Evolutionary conservation across 2,797 vertebrate species (phyloP).

Genomic region (Loriculus beryllinus): DNA sequence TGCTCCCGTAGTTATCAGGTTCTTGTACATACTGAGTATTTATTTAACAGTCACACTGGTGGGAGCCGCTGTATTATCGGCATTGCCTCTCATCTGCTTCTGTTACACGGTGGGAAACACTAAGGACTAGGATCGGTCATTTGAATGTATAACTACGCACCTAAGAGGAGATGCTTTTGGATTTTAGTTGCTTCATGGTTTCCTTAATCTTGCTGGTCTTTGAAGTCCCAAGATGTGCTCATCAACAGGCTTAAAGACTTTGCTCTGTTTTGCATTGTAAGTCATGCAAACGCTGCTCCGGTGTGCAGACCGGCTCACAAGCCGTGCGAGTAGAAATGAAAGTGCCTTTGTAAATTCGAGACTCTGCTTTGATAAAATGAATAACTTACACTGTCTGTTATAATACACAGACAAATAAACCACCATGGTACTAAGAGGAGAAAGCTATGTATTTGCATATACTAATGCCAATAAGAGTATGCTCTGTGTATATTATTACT

Average conservation of each 20-base stretch:
- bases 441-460: background rate
- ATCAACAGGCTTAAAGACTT: background rate
- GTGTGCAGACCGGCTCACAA: background rate
- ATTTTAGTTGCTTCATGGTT: background rate
- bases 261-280: conserved; percentile 31
- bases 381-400: background rate
- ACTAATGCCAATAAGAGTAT: background rate
- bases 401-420: background rate
- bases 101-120: background rate
- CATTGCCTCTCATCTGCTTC: background rate
- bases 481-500: background rate
- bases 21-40: fast-evolving
- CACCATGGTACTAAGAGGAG: background rate
- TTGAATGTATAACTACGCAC: background rate
- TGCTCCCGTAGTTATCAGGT: fast-evolving
- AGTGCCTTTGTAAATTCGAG: background rate
- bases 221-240: conserved; percentile 17
- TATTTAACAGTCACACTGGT: background rate
- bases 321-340: background rate
- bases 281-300: background rate
- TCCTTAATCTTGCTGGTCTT: background rate
- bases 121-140: background rate
- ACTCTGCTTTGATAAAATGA: background rate
- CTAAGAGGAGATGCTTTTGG: background rate
- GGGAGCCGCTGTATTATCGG: background rate